phyloP scores from a whole-genome alignment of 2,113 vertebrate species.

The Salvelinus fontinalis region DNA sequence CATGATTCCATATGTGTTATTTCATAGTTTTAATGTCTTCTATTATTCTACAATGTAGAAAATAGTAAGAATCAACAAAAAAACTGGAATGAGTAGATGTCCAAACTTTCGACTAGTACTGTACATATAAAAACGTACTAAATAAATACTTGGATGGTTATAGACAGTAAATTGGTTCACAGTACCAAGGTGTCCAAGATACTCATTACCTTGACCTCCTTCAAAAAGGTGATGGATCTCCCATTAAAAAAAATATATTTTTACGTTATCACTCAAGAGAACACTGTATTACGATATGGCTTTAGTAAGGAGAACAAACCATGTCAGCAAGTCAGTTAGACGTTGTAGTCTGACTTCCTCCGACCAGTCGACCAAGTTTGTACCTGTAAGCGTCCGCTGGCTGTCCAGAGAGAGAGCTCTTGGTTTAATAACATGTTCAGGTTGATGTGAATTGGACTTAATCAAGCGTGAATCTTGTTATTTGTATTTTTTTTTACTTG shows the following conservation, averaged over 20 bases:
- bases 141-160: constrained; percentile 41
- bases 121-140: constrained; percentile 56
- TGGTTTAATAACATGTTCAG: constrained; percentile 43
- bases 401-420: constrained; percentile 44
- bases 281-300: neutral
- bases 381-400: neutral
- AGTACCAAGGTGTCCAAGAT: constrained; percentile 10
- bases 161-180: constrained; percentile 36
- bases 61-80: too few species aligned
- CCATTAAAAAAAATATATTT: neutral
- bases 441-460: constrained; percentile 49
- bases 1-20: too few species aligned
- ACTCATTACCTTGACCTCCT: neutral
- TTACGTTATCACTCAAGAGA: neutral
- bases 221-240: neutral
- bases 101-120: constrained; percentile 1
- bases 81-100: too few species aligned
- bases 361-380: neutral
- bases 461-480: constrained; percentile 59
- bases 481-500: constrained; percentile 44
- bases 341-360: neutral
- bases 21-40: too few species aligned
- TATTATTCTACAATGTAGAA: too few species aligned
- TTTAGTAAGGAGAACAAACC: neutral
- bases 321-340: neutral